These are phyloP conservation scores for Enteromius anoplus DNA, from an alignment of 2,797 vertebrate species.

Conservation along the genomic window DNA sequence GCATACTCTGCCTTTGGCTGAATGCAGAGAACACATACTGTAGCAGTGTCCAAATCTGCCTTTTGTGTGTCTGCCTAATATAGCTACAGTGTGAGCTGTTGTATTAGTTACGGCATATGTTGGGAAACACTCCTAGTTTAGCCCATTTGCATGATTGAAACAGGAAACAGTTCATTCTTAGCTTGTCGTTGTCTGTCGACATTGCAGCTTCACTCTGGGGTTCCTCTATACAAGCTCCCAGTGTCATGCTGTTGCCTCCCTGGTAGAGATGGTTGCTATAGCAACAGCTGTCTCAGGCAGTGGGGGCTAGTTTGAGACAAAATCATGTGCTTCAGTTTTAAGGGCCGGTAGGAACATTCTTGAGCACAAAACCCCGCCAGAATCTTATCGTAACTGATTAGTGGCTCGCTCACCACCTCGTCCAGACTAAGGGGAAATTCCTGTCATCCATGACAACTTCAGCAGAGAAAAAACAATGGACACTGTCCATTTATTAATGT, in stretches of 20 bases:
- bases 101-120: constrained; percentile 37
- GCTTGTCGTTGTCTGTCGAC: constrained; percentile 29
- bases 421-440: background rate
- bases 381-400: constrained; percentile 32
- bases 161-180: constrained; percentile 18
- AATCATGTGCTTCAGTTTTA: constrained; percentile 40
- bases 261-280: constrained; percentile 61
- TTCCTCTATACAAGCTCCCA: constrained; percentile 42
- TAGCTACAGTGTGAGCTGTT: constrained; percentile 13
- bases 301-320: constrained; percentile 56
- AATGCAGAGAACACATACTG: constrained; percentile 18
- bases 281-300: constrained; percentile 62
- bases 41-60: constrained; percentile 24
- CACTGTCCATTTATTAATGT: background rate
- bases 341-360: constrained; percentile 44
- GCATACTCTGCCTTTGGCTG: constrained; percentile 25
- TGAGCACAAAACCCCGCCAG: constrained; percentile 14
- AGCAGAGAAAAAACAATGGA: background rate
- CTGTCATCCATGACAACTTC: background rate
- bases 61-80: constrained; percentile 31
- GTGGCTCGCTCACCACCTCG: background rate
- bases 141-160: constrained; percentile 12
- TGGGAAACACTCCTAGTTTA: constrained; percentile 26
- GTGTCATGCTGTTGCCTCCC: constrained; percentile 50
- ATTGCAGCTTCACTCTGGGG: constrained; percentile 45